Evolutionary conservation across 2,113 vertebrate species (phyloP).

Genomic region (Heterochromis multidens): DNA sequence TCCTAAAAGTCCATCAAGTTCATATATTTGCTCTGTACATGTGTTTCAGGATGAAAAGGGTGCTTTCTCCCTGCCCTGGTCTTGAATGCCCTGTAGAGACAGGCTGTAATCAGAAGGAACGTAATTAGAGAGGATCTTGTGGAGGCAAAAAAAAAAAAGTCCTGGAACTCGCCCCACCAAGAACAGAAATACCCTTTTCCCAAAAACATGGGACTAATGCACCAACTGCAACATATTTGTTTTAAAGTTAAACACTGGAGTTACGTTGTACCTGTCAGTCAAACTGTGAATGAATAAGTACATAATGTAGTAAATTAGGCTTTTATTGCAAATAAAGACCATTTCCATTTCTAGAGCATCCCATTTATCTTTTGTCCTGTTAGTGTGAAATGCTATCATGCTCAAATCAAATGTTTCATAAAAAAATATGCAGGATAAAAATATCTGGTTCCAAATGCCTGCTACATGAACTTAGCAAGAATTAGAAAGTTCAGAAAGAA

Average conservation of each 20-base stretch:
- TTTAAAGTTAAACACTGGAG: not conserved
- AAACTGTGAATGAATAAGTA: not conserved
- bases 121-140: conserved; percentile 69
- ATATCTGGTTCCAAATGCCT: not conserved
- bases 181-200: conserved; percentile 64
- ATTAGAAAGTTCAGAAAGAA: conserved; percentile 21
- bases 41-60: conserved; percentile 56
- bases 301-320: not conserved
- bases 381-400: not conserved
- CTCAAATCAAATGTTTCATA: not conserved
- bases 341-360: not conserved
- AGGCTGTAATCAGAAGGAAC: conserved; percentile 66
- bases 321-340: not conserved
- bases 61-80: conserved; percentile 34
- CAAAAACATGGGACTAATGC: conserved; percentile 26
- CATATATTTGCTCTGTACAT: conserved; percentile 49
- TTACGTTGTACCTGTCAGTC: not conserved
- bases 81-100: conserved; percentile 26
- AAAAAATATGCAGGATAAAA: not conserved
- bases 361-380: not conserved
- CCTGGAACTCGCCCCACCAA: conserved; percentile 62
- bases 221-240: not conserved
- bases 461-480: not conserved
- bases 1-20: conserved; percentile 16
- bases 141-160: conserved; percentile 47